Base-by-base conservation (phyloP, 2,113 vertebrate species). In the Apeltes quadracus region DNA sequence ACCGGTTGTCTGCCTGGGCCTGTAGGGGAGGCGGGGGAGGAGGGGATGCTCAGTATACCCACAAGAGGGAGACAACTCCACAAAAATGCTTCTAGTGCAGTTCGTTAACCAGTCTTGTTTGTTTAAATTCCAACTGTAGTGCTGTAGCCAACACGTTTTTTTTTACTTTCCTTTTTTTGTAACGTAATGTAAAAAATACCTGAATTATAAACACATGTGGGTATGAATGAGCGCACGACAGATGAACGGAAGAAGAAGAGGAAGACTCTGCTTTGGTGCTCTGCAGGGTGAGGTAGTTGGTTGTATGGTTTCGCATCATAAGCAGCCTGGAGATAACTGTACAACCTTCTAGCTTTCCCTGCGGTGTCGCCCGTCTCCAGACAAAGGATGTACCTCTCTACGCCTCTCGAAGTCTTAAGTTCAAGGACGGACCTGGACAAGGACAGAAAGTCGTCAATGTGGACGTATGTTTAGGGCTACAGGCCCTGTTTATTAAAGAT, bases 241-340 rank as follows among this genome's bases (percentile, higher is more conserved):
- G 61, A 7, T 25, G 38, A 48, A 7, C 38, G 62, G 57, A 72
- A 25, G 79, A 77, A 7, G 74, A 72, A 41, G 81, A 46, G n/a
- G 22, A 50, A 20, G 67, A 88, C 63, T 59, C 78, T 25, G 27
- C 67, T 79, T 75, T 51, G n/a, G 94, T 92, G 94, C 91, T 78
- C 90, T 93, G 92, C 93, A 81, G 92, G 69, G 85, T 94, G 94
- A 94, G 94, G 94, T 94, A 94, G 94, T 94, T 94, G 94, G 94
- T 94, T 94, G 94, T 94, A 94, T 94, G 92, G 94, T 94, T 94
- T 94, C 91, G 92, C 88, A 94, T 94, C 90, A 93, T 93, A 94
- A 93, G 91, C 89, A 92, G 88, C 92, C 91, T 93, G 94, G 94
- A 94, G 93, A 93, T 94, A 94, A 94, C 94, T 93, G 94, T 94